Evolutionary conservation across 2,113 vertebrate species (phyloP).

Genomic region (Rhinolophus ferrumequinum): DNA sequence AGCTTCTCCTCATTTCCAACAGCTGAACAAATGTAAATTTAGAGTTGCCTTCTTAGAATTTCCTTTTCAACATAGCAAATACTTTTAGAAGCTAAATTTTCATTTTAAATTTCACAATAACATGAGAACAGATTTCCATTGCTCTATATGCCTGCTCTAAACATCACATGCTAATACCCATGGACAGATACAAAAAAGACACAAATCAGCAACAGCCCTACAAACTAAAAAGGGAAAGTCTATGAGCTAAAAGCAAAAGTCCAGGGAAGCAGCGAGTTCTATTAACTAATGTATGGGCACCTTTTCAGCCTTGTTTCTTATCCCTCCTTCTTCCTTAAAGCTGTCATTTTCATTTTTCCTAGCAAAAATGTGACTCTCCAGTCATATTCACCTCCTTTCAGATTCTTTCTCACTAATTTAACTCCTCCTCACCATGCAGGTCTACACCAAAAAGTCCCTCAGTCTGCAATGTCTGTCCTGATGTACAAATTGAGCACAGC

Average conservation of each 20-base stretch:
- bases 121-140: not conserved
- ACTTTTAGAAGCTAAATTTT: slow-evolving; percentile 75
- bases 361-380: not conserved
- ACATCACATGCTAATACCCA: not conserved
- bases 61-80: slow-evolving; percentile 71
- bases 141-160: not conserved
- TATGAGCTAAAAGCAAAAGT: not conserved
- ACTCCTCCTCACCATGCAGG: not conserved
- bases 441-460: not conserved
- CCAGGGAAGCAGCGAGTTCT: not conserved
- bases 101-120: slow-evolving; percentile 51
- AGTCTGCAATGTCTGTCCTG: not conserved
- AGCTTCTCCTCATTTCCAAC: slow-evolving; percentile 57
- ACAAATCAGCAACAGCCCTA: not conserved
- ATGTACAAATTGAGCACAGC: not conserved
- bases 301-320: not conserved
- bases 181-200: not conserved
- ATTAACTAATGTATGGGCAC: not conserved
- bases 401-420: not conserved
- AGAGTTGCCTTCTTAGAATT: slow-evolving; percentile 76
- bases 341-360: not conserved
- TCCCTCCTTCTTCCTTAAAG: not conserved
- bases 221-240: not conserved
- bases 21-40: slow-evolving; percentile 65
- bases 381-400: not conserved